Percentiles rank a stretch among this genome's conserved stretches.
These are phyloP conservation scores for Nerophis ophidion DNA, from an alignment of 2,113 vertebrate species.

Conservation along the genomic window DNA sequence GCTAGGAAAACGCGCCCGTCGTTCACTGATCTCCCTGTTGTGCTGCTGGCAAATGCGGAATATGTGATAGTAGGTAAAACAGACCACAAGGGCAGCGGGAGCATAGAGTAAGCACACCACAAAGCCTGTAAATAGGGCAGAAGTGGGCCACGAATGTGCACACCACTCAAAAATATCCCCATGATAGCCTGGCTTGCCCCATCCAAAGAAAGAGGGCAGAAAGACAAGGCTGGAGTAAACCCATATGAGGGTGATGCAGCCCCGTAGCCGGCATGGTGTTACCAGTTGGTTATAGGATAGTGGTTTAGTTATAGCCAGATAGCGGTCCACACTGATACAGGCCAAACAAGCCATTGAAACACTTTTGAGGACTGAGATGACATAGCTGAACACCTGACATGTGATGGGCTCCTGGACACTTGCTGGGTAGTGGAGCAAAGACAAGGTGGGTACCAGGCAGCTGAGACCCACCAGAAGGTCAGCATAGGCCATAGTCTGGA, in stretches of 20 bases:
- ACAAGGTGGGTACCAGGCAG: slow-evolving; percentile 93
- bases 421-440: slow-evolving; percentile 90
- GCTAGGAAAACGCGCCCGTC: slow-evolving; percentile 90
- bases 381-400: slow-evolving; percentile 94
- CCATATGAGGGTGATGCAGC: slow-evolving; percentile 93
- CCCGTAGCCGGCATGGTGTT: slow-evolving; percentile 89
- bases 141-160: slow-evolving; percentile 93
- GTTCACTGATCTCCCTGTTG: slow-evolving; percentile 94
- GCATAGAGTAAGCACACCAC: slow-evolving; percentile 96
- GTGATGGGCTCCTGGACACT: slow-evolving; percentile 89
- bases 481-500: slow-evolving; percentile 98
- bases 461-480: slow-evolving; percentile 95
- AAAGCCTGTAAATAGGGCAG: slow-evolving; percentile 93
- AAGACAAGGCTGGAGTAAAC: slow-evolving; percentile 92
- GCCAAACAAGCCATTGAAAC: slow-evolving; percentile 98
- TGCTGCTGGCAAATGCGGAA: slow-evolving; percentile 98
- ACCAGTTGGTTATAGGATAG: slow-evolving; percentile 97
- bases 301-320: slow-evolving; percentile 95
- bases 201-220: slow-evolving; percentile 94
- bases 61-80: slow-evolving; percentile 98
- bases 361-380: slow-evolving; percentile 96
- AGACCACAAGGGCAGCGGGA: slow-evolving; percentile 92
- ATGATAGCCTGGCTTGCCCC: slow-evolving; percentile 98
- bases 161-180: slow-evolving; percentile 99
- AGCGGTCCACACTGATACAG: slow-evolving; percentile 95